Conservation (phyloP, 2,113 vertebrate species). For the Climacteris rufus region DNA sequence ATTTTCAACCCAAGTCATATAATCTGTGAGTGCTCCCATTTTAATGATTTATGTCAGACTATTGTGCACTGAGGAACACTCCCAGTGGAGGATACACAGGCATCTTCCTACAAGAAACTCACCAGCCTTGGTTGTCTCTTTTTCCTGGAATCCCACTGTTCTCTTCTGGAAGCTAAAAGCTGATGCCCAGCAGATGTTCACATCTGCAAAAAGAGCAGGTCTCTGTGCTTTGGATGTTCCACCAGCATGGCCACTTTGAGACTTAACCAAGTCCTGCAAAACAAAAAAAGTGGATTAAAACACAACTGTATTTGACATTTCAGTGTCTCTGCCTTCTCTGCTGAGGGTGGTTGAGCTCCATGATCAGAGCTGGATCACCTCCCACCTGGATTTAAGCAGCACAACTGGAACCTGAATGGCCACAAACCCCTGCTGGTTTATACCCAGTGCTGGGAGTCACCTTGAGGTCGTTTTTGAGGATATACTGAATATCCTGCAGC, state of each 20-base stretch:
- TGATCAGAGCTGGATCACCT: neutral
- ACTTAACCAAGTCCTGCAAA: conserved; percentile 63
- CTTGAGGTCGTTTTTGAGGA: conserved; percentile 77
- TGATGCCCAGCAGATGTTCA: conserved; percentile 52
- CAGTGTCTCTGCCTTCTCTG: neutral
- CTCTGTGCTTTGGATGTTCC: neutral
- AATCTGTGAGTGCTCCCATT: neutral
- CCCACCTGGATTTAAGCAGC: neutral
- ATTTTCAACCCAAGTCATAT: neutral
- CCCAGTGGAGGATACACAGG: neutral
- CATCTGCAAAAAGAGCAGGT: conserved; percentile 17
- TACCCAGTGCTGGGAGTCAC: conserved; percentile 2
- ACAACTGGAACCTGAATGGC: neutral
- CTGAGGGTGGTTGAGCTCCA: neutral
- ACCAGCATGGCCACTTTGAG: neutral
- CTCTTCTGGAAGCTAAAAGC: conserved; percentile 28
- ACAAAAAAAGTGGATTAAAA: neutral
- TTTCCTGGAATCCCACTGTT: conserved; percentile 6
- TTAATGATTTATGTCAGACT: neutral
- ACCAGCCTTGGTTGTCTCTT: conserved; percentile 34
- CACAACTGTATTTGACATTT: neutral
- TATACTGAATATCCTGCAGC: conserved; percentile 75
- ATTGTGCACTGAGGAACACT: neutral
- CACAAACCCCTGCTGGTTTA: neutral
- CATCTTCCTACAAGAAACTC: neutral